Base-by-base conservation (phyloP, 2,888 invertebrate genomes). In the Sceliomorpha sp. region DNA sequence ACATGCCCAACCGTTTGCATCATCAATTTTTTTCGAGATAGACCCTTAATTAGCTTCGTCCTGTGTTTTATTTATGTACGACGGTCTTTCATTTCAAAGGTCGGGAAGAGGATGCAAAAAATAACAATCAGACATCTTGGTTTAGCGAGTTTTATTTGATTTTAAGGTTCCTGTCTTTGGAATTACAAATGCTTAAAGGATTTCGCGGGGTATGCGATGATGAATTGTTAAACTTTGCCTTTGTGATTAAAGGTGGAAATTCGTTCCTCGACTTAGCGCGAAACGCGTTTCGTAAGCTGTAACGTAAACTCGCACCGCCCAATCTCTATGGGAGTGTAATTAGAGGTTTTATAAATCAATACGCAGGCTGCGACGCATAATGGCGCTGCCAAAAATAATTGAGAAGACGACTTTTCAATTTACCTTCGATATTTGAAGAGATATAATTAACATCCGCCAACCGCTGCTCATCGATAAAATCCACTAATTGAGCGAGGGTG, bases 391-490 rank as follows among this genome's bases (percentile, higher is more conserved):
- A 73, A 74, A 79, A 83, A 84, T 85, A 84, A 84, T 82, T 79
- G 80, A 79, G 76, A 74, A 74, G 78, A 72, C 76, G 80, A 81
- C 80, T 85, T 84, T 85, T 83, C 85, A 86, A 85, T 86, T 84
- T 82, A 80, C 79, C 75, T 80, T 72, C 71, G 78, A 84, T 85
- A 83, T 86, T 86, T 84, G 77, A 78, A 84, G 81, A 79, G 79
- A 82, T 82, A 83, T 84, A 83, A 86, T 85, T 85, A 85, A 84
- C 80, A 78, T 68, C 75, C 74, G 39, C 48, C 72, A 70, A 73
- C 77, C 73, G 74, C 73, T 70, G 62, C 76, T 73, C 74, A 72
- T 71, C 74, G 74, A 73, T 64, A 56, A 73, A 72, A 71, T 71
- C 76, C 76, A 76, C 81, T 81, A 82, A 82, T 82, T 78, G 77